Evolutionary conservation across 53 echinoderm and acorn worm species (phyloP).

Genomic region (Crossaster papposus): DNA sequence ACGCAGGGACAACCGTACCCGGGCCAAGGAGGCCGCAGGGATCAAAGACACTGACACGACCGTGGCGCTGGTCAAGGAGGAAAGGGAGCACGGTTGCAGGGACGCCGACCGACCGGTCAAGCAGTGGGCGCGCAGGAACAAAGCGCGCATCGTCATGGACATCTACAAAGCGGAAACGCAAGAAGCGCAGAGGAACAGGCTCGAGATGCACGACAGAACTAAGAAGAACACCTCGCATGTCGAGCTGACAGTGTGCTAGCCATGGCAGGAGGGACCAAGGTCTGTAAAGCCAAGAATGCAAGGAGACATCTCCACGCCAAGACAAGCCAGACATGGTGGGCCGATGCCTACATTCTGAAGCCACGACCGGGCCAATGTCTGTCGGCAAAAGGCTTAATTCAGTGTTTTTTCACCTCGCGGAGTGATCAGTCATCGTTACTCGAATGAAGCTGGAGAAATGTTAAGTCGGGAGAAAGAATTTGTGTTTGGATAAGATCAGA

Average conservation of each 20-base stretch:
- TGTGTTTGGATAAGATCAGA: too few relatives aligned
- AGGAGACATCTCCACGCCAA: not conserved
- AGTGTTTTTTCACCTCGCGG: not conserved
- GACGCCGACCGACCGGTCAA: not conserved
- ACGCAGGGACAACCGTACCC: constrained; percentile 48
- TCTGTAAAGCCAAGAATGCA: not conserved
- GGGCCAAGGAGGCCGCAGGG: constrained; percentile 23
- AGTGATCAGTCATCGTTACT: too few relatives aligned
- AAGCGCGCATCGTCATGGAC: constrained; percentile 41
- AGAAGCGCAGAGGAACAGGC: constrained; percentile 61
- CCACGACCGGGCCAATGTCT: not conserved
- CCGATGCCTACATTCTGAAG: not conserved
- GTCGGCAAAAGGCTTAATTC: not conserved
- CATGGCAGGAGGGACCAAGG: not conserved
- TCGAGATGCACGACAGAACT: constrained; percentile 63
- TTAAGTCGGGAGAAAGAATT: too few relatives aligned
- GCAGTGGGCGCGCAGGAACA: constrained; percentile 16
- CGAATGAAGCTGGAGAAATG: too few relatives aligned
- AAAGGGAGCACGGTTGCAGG: not conserved
- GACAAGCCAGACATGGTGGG: not conserved
- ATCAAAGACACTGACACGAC: constrained; percentile 18
- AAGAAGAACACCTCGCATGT: constrained; percentile 53
- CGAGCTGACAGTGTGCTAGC: constrained; percentile 59
- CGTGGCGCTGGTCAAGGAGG: constrained; percentile 23
- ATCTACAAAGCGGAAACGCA: constrained; percentile 61